Conservation (phyloP, 23 tunicate species). For the Clavelina lepadiformis region DNA sequence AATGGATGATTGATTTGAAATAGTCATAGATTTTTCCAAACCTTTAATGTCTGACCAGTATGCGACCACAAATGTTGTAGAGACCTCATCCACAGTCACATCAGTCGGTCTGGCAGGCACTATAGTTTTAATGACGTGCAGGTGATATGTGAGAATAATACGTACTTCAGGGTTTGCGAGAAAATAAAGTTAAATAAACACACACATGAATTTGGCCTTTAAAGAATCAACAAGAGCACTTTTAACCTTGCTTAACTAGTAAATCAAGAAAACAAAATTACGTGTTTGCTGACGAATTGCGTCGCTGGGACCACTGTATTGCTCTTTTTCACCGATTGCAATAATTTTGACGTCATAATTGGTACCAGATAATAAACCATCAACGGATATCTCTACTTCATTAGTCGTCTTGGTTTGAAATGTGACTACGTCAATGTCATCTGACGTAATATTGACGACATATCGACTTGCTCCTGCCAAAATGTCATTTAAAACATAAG, state of each 20-base stretch:
- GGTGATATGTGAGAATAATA: too few species aligned
- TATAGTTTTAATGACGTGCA: too few species aligned
- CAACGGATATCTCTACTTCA: background rate
- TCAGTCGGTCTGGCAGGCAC: conserved; percentile 41
- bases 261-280: too few species aligned
- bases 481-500: too few species aligned
- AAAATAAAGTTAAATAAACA: too few species aligned
- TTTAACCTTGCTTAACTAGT: too few species aligned
- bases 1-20: too few species aligned
- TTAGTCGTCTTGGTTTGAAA: conserved; percentile 1
- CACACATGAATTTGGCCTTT: too few species aligned
- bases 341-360: background rate
- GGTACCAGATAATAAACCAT: conserved; percentile 9
- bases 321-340: background rate
- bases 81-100: conserved; percentile 5
- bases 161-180: too few species aligned
- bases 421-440: background rate
- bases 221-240: too few species aligned
- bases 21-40: background rate
- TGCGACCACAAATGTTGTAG: background rate
- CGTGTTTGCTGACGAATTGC: background rate
- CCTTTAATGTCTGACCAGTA: conserved; percentile 18
- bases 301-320: background rate
- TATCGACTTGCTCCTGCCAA: conserved; percentile 6
- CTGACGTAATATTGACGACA: conserved; percentile 1